Base-by-base conservation (phyloP, 2,888 invertebrate genomes). In the Agonopterix alstromeriana region DNA sequence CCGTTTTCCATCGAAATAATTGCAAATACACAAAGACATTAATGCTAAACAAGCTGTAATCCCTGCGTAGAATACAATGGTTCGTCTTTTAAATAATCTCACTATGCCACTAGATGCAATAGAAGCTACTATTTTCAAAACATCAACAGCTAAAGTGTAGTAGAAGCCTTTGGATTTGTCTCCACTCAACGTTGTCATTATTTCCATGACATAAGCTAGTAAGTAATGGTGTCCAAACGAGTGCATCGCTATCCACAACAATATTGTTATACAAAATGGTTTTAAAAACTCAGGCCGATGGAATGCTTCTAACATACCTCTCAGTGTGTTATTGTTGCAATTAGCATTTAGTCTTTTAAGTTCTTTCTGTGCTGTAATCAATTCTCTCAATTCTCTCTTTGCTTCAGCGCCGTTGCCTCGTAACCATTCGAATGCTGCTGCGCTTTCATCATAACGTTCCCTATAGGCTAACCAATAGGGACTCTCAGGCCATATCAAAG, bases 391-490 rank as follows among this genome's bases (percentile, higher is more conserved):
- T 49, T 58, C 58, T 48, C 35, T 54, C 43, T 43, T 49, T 1
- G 58, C 45, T 11, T 58, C 53, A 7, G 38, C 9, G 10, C 46
- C 47, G 8, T 50, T 50, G 14, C 59, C 59, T 41, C 59, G 48
- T 4, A 60, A 36, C 59, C 59, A 60, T 36, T 54, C 50, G 10
- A 59, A 60, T 1, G 57, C 48, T 0, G 4, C 43, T 9, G 42
- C 12, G 35, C 57, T 47, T 11, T 59, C 60, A 45, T 60, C 57
- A 43, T 43, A 59, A 7, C 57, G 45, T 7, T 57, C 59, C 43
- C 55, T 55, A 12, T 55, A 59, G 10, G 59, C 59, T 8, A 60
- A 36, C 60, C 57, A 60, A 5, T 51, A 48, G 8, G 59, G 60
- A 35, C 59, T 60, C 43, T 60, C 60, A 2, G 60, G 60, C 60